Base-by-base conservation (phyloP, 2,888 invertebrate genomes). In the Ellobium chinense region DNA sequence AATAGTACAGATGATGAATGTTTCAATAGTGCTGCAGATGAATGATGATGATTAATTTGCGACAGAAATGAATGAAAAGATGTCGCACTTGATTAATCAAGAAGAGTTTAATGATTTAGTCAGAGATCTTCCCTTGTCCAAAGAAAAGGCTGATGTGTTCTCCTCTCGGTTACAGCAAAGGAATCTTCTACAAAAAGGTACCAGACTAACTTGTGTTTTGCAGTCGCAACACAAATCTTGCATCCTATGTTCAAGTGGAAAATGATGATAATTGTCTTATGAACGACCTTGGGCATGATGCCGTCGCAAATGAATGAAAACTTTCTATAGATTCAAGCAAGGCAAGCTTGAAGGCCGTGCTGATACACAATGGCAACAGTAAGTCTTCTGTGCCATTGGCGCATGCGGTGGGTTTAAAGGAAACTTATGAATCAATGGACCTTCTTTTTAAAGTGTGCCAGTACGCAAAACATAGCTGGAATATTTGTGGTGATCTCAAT, bases 391-490 rank as follows among this genome's bases (percentile, higher is more conserved):
- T 60, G 27, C 60, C 60, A 24, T 60, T 60, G n/a, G 60, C 60
- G 27, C 60, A 60, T 60, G 60, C 60, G n/a, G 60, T 60, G 27
- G n/a, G 27, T 60, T 60, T 60, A n/a, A 60, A 60, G 60, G 60
- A 60, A 60, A 60, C 60, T 60, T 60, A 60, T n/a, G 60, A 60
- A 60, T 60, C 60, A 60, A 60, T 60, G 60, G 60, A 60, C 60
- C n/a, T 60, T 60, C n/a, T n/a, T n/a, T n/a, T n/a, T n/a, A n/a
- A n/a, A n/a, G n/a, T n/a, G n/a, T n/a, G n/a, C n/a, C n/a, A n/a
- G n/a, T n/a, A n/a, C n/a, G 21, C 46, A 46, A 46, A 46, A 46
- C 46, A 46, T 18, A 46, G 5, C n/a, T 60, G n/a, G 27, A 46
- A 46, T 18, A 46, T 46, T 46, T 46, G 46, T 46, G 46, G 46